These are phyloP conservation scores for Peromyscus nudipes DNA, from an alignment of 2,797 vertebrate species.

Conservation along the genomic window DNA sequence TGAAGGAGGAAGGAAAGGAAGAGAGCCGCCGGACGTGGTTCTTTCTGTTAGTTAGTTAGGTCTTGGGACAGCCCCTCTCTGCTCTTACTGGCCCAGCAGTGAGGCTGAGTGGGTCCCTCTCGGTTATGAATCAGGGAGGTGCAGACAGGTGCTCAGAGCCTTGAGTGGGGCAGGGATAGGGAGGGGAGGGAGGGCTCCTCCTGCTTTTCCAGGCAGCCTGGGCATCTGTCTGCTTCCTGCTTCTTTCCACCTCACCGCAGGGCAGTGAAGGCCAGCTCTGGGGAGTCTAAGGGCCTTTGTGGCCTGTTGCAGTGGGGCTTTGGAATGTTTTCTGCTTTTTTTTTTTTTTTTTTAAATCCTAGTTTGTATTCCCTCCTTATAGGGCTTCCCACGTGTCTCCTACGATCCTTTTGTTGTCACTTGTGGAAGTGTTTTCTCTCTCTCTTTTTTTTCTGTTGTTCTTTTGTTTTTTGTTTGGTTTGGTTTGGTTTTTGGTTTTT, in stretches of 20 bases:
- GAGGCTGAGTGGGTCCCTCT: background rate
- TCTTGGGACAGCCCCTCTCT: background rate
- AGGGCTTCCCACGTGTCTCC: background rate
- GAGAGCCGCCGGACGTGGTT: background rate
- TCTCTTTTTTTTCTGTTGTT: no score
- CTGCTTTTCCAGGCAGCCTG: background rate
- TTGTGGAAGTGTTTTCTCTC: background rate
- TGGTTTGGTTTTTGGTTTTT: no score
- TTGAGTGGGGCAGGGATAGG: fast-evolving
- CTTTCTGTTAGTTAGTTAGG: background rate
- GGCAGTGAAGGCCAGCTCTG: fast-evolving
- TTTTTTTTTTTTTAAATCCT: background rate
- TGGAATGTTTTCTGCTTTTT: background rate
- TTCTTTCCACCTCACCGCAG: background rate
- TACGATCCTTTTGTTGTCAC: background rate
- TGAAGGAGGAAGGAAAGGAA: background rate
- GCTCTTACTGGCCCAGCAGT: background rate
- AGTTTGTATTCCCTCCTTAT: background rate
- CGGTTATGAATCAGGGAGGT: background rate
- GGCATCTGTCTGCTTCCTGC: background rate
- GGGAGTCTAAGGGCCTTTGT: fast-evolving
- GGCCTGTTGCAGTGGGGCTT: background rate
- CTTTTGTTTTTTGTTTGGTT: no score
- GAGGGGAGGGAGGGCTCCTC: no score
- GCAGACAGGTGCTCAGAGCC: background rate